Evolutionary conservation across 2,888 invertebrate genomes (phyloP), one percentile per base, ranked within the genome.

Genomic region (Folsomia candida): DNA sequence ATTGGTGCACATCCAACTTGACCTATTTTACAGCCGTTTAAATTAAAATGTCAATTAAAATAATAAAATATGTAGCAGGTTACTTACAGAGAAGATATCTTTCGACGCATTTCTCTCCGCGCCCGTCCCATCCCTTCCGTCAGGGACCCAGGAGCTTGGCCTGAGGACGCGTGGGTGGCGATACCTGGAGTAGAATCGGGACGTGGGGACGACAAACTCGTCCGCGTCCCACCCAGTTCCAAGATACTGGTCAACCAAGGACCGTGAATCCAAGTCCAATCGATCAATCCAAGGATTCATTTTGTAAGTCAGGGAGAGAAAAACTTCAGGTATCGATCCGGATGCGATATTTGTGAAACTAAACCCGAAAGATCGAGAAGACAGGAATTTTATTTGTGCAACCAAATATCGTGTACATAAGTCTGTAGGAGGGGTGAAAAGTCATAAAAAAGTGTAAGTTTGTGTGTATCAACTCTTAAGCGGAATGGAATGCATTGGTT

Each of bases 1-100:
- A 83, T 60, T 82, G 81, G 14, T 79, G 81, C 14, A 82, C 81
- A 68, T 83, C 82, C 47, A 81, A 65, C 60, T 69, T 76, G 14
- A 81, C 74, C 79, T 81, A 57, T 57, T 6, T 6, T 57, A 20
- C 20, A 9, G 20, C 24, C 26, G 11, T 25, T 28, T 14, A 26
- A 62, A 62, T 27, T 9, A 6, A 4, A 28, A 28, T 28, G 4
- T 62, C 29, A 26, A 9, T 9, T 60, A 11, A 9, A 47, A 11
- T 47, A 47, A 6, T 60, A n/a, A 4, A 25, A 24, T 25, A 11
- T 24, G 26, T 60, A 4, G 9, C 6, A 62, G 14, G 51, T 26
- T 2, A 63, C n/a, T 62, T 22, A 77, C 77, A 69, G 76, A 70
- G 59, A 77, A 77, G 57, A 70, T 74, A n/a, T 77, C 77, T 60